Evolutionary conservation across 1,140 invertebrate genomes (phyloP).

Genomic region (Phortica variegata): DNA sequence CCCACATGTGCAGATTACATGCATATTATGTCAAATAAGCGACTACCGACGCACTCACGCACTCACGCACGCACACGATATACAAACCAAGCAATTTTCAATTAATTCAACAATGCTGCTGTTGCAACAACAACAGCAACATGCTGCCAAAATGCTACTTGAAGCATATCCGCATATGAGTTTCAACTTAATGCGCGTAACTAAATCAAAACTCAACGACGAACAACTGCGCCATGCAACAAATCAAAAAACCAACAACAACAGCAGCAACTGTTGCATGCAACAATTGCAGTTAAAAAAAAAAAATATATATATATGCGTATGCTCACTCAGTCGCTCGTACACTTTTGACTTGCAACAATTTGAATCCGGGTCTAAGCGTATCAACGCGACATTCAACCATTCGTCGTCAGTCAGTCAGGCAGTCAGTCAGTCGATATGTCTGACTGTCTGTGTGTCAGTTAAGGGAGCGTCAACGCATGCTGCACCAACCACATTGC

Average conservation of each 20-base stretch:
- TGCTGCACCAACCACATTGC: neutral
- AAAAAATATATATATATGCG: no score
- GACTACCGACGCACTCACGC: constrained; percentile 32
- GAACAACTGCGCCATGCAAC: constrained; percentile 6
- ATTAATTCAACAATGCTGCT: no score
- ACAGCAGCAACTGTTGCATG: constrained; percentile 12
- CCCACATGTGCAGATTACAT: constrained; percentile 36
- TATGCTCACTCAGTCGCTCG: no score
- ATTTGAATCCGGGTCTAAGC: no score
- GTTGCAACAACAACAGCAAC: neutral
- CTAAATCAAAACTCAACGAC: constrained; percentile 46
- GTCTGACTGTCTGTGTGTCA: no score
- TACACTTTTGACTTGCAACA: no score
- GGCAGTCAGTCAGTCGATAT: no score
- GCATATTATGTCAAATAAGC: constrained; percentile 50
- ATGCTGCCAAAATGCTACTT: neutral
- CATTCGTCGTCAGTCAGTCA: no score
- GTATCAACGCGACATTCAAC: no score
- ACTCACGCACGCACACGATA: no score
- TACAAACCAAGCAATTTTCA: constrained; percentile 50
- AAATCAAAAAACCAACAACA: constrained; percentile 1
- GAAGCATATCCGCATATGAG: constrained; percentile 8
- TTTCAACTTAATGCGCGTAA: constrained; percentile 42
- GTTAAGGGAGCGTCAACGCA: constrained; percentile 7
- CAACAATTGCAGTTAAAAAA: constrained; percentile 15